Evolutionary conservation across 2,113 vertebrate species (phyloP).

Genomic region (Brachyhypopomus occidentalis): DNA sequence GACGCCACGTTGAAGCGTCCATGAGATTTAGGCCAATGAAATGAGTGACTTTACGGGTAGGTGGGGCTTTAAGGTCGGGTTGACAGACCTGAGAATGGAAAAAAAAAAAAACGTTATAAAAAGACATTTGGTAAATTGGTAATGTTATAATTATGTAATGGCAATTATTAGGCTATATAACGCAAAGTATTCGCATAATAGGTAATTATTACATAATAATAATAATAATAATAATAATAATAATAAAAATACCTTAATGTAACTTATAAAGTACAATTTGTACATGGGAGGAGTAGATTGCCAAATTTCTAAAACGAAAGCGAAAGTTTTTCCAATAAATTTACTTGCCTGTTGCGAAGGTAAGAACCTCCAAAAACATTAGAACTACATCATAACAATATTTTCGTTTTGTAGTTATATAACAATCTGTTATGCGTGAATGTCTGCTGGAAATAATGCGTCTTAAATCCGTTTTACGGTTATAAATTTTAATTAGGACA

Average conservation of each 20-base stretch:
- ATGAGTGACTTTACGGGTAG: not conserved
- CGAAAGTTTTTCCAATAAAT: not conserved
- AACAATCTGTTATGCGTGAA: not conserved
- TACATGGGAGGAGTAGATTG: not conserved
- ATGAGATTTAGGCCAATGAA: not conserved
- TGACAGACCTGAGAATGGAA: not conserved
- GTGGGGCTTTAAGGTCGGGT: not conserved
- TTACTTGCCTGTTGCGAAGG: not conserved
- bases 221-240: not conserved
- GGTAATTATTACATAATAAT: not conserved
- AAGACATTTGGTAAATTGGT: no score
- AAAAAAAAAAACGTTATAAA: not conserved
- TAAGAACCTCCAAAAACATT: not conserved
- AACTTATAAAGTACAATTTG: not conserved
- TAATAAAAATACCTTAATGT: not conserved
- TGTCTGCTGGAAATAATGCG: no score
- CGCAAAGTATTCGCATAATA: not conserved
- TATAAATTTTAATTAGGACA: no score
- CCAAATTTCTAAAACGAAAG: conserved; percentile 15
- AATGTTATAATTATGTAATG: not conserved
- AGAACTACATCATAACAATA: not conserved
- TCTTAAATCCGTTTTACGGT: no score
- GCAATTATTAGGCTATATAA: not conserved
- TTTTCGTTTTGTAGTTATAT: no score
- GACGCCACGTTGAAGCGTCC: not conserved